Percentiles rank a stretch among this genome's conserved stretches.
Evolutionary conservation across 1,140 invertebrate genomes (phyloP).

Genomic region (Maniola jurtina): DNA sequence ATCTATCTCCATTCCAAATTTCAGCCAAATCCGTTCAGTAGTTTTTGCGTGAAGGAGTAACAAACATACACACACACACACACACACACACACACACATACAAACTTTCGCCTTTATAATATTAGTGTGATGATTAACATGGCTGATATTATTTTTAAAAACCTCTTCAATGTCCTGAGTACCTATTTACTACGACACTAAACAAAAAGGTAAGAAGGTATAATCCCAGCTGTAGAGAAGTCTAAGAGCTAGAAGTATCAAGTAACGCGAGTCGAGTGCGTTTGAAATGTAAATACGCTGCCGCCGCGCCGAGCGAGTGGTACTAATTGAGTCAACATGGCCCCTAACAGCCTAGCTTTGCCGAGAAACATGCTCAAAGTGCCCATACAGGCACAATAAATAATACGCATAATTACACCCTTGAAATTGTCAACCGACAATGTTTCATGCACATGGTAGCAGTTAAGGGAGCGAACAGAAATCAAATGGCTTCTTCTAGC

Average conservation of each 20-base stretch:
- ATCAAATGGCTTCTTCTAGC: too few relatives aligned
- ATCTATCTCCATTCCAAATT: too few relatives aligned
- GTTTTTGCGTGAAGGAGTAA: too few relatives aligned
- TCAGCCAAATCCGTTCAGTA: too few relatives aligned
- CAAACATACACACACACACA: too few relatives aligned
- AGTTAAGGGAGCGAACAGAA: too few relatives aligned
- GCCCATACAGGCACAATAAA: not conserved
- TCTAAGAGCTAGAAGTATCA: conserved; percentile 2
- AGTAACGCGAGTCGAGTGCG: conserved; percentile 5
- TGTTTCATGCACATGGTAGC: too few relatives aligned
- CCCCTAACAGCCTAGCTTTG: conserved; percentile 18
- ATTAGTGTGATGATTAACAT: too few relatives aligned
- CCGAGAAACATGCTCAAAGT: not conserved
- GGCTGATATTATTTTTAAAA: too few relatives aligned
- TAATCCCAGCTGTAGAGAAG: not conserved
- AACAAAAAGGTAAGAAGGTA: conserved; percentile 4
- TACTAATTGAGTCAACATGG: conserved; percentile 23
- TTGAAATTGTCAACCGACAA: conserved; percentile 1
- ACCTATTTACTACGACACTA: not conserved
- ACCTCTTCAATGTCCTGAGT: too few relatives aligned
- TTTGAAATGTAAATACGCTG: conserved; percentile 27
- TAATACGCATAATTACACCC: not conserved
- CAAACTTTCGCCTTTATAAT: too few relatives aligned
- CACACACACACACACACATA: too few relatives aligned
- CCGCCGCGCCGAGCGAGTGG: conserved; percentile 3